Evolutionary conservation across 92 coral and sea anemone species (phyloP), one percentile per base, ranked within the genome.

Genomic region (Diadumene lineata): DNA sequence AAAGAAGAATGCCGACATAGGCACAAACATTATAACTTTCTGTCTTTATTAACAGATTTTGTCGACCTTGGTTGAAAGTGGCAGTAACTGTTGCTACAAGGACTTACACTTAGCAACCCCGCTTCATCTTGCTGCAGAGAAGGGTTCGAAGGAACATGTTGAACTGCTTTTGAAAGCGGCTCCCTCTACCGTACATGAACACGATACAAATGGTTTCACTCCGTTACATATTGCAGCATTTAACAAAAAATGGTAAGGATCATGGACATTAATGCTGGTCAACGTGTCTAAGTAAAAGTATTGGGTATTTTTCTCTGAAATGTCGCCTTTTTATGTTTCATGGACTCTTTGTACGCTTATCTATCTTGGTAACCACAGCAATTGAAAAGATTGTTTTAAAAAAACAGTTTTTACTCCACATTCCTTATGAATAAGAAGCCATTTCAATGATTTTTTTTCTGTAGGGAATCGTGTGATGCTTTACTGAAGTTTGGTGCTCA

Each of bases 151-250:
- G 43, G 81, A 76, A 44, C 78, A 83, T 50, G 88, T 84, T 34
- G 92, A 87, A 32, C 67, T 85, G 38, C 66, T 90, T 9, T 46
- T 82, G 1, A 74, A 78, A 46, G 72, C 89, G 7, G 75, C 92
- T 4, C 76, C 84, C 7, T 50, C 84, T 24, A 50, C 87, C 26
- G 78, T 90, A 13, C 64, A 44, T 77, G 89, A 87, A 71, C 69
- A 66, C 34, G 96, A 90, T 64, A 55, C 34, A 1, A 48, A 72
- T 56, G 86, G 83, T 18, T 75, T 79, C 50, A 87, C 92, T 30
- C 83, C 96, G 3, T 64, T 90, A 10, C 96, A 90, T 57, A 68
- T 78, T 22, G 96, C 96, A 30, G 96, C 92, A 26, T 50, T 87
- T 55, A 72, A 90, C 79, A 83, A 81, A 43, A 72, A 78, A 64